A percentile compares a stretch with the other conserved stretches of the same genome.
phyloP scores from a whole-genome alignment of 2,113 vertebrate genomes.

The Athene noctua region DNA sequence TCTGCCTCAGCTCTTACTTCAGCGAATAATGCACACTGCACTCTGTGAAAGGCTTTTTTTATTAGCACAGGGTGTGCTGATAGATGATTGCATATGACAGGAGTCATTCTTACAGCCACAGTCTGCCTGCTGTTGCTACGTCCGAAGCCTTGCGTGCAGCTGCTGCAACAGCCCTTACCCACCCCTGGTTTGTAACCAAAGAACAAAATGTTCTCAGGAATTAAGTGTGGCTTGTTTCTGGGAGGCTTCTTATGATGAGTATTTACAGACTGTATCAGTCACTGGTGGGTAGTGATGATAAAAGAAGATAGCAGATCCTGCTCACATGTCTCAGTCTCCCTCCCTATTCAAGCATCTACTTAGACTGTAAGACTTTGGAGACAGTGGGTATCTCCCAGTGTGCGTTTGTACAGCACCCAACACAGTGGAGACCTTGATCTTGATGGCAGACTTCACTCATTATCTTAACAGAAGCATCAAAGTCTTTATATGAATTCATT shows the following conservation, averaged over 20 bases:
- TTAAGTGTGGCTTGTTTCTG: neutral
- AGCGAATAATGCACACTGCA: neutral
- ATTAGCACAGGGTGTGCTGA: neutral
- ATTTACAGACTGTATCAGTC: neutral
- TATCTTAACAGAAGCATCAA: neutral
- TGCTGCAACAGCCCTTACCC: neutral
- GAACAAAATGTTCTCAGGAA: constrained; percentile 28
- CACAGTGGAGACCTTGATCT: neutral
- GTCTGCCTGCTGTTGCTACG: neutral
- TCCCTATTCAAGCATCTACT: neutral
- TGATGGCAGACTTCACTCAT: neutral
- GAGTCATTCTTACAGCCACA: neutral
- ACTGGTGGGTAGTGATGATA: neutral
- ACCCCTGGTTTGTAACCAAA: neutral
- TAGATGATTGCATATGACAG: neutral
- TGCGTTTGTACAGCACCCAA: neutral
- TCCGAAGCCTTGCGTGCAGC: neutral
- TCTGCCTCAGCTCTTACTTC: neutral
- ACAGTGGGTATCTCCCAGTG: neutral
- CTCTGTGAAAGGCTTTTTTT: neutral
- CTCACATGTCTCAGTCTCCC: neutral
- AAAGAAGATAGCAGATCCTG: neutral
- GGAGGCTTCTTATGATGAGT: neutral
- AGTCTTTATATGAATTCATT: neutral
- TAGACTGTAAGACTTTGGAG: neutral